Evolutionary conservation across 2,888 invertebrate species (phyloP), one percentile per base, ranked within the genome.

Genomic region (Aproaerema taeniolella): DNA sequence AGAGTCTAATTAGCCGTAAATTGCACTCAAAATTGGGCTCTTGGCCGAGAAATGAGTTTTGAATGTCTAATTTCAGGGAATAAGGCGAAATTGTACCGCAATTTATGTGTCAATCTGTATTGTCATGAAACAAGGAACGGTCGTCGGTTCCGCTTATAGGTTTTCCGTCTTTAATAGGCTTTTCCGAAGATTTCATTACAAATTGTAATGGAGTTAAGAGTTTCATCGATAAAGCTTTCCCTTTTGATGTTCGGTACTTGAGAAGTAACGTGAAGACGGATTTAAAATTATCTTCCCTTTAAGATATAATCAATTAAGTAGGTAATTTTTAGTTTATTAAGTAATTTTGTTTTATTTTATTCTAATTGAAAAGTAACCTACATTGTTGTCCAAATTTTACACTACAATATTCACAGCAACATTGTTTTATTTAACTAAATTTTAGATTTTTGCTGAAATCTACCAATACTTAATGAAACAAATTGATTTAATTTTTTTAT

Each of bases 1-100:
- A 80, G 66, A 69, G 72, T 72, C 67, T 80, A 80, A 82, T 82
- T 82, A 80, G 72, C 70, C 70, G 76, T 78, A 78, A 80, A 82
- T 81, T 78, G 78, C 78, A 75, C 70, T 67, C 66, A 64, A 67
- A 79, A 80, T 76, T 74, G 74, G 72, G 62, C 64, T 69, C 70
- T 76, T 72, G 73, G 67, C 61, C 72, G 72, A 73, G 69, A 77
- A 80, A 75, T 73, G 72, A 73, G 73, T 76, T 75, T 74, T 78
- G 67, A 80, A 82, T 78, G 78, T 75, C 78, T 75, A 79, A 80
- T 81, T 78, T 70, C 55, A 61, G 50, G 61, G 69, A 72, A 79
- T 76, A 75, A 78, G 74, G 67, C 70, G 64, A 65, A 67, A 72
- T 69, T 73, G 59, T 66, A 64, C 57, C 58, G 58, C 63, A 68